phyloP scores from a whole-genome alignment of 2,888 invertebrate genomes.

The Protonemura montana region DNA sequence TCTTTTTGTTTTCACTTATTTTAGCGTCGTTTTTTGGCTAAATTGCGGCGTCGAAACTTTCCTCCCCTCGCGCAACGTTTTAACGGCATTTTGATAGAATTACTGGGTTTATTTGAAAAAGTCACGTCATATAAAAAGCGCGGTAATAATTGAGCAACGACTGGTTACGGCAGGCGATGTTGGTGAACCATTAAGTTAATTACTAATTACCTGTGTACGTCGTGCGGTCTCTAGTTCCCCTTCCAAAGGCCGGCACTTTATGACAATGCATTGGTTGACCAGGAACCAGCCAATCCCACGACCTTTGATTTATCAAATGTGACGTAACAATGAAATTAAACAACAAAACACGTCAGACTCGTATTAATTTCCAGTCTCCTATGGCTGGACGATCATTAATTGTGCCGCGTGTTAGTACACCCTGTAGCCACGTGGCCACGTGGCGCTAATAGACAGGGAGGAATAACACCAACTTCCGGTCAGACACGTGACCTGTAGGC shows the following conservation, averaged over 20 bases:
- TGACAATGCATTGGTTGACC: neutral
- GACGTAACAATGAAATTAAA: neutral
- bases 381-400: neutral
- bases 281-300: conserved; percentile 33
- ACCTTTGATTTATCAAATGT: conserved; percentile 20
- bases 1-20: neutral
- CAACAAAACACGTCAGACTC: neutral
- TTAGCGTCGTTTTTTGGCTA: neutral
- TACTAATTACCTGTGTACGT: too few relatives aligned
- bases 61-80: too few relatives aligned
- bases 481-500: neutral
- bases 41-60: too few relatives aligned
- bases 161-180: too few relatives aligned
- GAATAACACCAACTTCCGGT: conserved; percentile 34
- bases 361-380: conserved; percentile 28
- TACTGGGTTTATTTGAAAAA: neutral
- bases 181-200: too few relatives aligned
- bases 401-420: conserved; percentile 25
- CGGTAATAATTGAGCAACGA: too few relatives aligned
- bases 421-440: neutral
- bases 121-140: too few relatives aligned
- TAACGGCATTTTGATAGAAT: neutral
- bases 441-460: conserved; percentile 28
- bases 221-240: too few relatives aligned
- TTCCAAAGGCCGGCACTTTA: neutral